Evolutionary conservation across 1,140 invertebrate species (phyloP), one percentile per base, ranked within the genome.

Genomic region (Dysdera silvatica): DNA sequence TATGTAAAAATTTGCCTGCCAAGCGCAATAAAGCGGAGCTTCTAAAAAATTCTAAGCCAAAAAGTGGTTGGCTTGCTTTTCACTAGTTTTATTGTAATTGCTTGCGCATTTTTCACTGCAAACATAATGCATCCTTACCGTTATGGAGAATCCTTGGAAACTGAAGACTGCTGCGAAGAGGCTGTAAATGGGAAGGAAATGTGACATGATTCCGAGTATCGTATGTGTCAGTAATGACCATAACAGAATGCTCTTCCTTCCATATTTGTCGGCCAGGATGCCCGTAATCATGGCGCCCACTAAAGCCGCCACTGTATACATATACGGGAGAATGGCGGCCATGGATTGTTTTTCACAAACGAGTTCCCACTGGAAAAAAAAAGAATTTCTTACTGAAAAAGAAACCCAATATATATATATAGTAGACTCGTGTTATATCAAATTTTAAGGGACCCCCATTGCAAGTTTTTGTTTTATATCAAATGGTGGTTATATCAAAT

Each of bases 231-330:
- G 80, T 4, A 83, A 73, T n/a, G 77, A 77, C 5, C 79, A 65
- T 12, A 81, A 71, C 62, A 83, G 73, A 0, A 81, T 58, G 18
- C 71, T 76, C 67, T 78, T 78, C 41, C 80, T 71, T 1, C 80
- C 80, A 69, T 78, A 78, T 45, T 76, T 75, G 70, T 84, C 82
- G 2, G 78, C 74, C 20, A 82, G 57, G 32, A 77, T 67, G 24
- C 81, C 82, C 66, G 79, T 76, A 5, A 82, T 43, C 28, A 80
- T 71, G 4, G 79, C 80, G 12, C 82, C 82, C 45, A 82, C 65
- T 67, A 82, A 74, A 2, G 81, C 75, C 0, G 80, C 80, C 26
- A 71, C 57, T 49, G 78, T 78, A 67, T 81, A 82, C 26, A 80
- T 69, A 3, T 77, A 78, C 2, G 75, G 74, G 0, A 78, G 73